phyloP scores from a whole-genome alignment of 2,888 invertebrate genomes.

The Cephus nigrinus region DNA sequence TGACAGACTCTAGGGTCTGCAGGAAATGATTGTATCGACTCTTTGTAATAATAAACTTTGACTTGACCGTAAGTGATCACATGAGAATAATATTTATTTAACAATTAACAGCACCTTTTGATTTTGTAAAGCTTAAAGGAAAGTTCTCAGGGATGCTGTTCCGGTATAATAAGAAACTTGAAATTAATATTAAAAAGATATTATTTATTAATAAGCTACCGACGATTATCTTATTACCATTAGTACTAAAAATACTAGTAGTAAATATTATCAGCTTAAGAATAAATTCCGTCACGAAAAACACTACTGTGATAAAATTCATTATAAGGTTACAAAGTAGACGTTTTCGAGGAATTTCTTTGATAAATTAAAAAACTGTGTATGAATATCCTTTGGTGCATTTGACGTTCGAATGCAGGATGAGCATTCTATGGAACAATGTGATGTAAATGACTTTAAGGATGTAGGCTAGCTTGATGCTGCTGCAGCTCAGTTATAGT shows the following conservation, averaged over 20 bases:
- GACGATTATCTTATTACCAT: neutral
- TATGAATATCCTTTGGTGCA: neutral
- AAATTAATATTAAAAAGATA: neutral
- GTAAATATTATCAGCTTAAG: neutral
- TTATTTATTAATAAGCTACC: neutral
- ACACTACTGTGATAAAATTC: neutral
- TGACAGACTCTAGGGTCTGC: neutral
- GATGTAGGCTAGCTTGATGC: neutral
- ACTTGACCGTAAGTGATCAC: conserved; percentile 3
- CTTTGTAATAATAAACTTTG: conserved; percentile 26
- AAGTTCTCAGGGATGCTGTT: neutral
- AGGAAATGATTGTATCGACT: conserved; percentile 2
- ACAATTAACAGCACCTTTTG: neutral
- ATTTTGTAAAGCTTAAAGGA: neutral
- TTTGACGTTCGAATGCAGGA: neutral
- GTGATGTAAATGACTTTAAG: neutral
- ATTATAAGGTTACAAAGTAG: neutral
- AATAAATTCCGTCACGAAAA: neutral
- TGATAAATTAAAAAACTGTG: neutral
- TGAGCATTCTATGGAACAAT: neutral
- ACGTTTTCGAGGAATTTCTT: neutral
- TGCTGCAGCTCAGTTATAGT: neutral
- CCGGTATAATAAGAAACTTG: neutral
- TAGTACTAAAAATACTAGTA: neutral
- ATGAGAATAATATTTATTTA: neutral